A percentile compares a stretch with the other conserved stretches of the same genome.
Evolutionary conservation across 2,888 invertebrate species (phyloP).

Genomic region (Oxytorus armatus): DNA sequence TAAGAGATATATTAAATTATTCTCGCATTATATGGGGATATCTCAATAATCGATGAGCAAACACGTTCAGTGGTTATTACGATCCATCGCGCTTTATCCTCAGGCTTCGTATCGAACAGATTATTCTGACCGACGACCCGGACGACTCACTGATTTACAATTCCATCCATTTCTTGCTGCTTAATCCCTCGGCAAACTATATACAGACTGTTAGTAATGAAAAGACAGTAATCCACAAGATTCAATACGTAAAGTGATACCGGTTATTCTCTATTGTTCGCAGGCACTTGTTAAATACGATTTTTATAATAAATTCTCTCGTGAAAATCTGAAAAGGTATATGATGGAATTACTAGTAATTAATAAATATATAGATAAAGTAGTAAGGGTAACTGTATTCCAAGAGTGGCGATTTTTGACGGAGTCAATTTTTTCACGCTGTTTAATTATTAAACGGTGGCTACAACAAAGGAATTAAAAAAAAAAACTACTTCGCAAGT

Average conservation of each 20-base stretch:
- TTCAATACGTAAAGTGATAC: neutral
- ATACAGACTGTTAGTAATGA: constrained; percentile 1
- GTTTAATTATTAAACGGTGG: no score
- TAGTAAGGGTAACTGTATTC: neutral
- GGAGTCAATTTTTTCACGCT: no score
- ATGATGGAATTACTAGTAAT: no score
- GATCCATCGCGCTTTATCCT: constrained; percentile 35
- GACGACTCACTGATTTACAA: constrained; percentile 45
- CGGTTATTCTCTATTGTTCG: neutral
- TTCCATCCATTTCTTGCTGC: constrained; percentile 51
- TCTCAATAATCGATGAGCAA: constrained; percentile 31
- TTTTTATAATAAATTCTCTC: no score
- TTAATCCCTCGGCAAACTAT: constrained; percentile 29
- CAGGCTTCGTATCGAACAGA: constrained; percentile 10
- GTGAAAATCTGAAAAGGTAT: no score
- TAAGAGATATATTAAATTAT: neutral
- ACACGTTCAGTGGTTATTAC: constrained; percentile 44
- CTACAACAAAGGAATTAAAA: no score
- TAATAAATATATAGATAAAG: no score
- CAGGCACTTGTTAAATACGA: neutral
- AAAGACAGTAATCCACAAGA: neutral
- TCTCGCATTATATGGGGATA: constrained; percentile 29
- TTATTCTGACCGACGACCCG: constrained; percentile 22
- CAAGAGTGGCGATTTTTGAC: neutral
- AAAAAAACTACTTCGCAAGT: no score